A percentile compares a stretch with the other conserved stretches of the same genome.
phyloP scores from a whole-genome alignment of 2,888 invertebrate genomes.

The Caenorhabditis angaria region DNA sequence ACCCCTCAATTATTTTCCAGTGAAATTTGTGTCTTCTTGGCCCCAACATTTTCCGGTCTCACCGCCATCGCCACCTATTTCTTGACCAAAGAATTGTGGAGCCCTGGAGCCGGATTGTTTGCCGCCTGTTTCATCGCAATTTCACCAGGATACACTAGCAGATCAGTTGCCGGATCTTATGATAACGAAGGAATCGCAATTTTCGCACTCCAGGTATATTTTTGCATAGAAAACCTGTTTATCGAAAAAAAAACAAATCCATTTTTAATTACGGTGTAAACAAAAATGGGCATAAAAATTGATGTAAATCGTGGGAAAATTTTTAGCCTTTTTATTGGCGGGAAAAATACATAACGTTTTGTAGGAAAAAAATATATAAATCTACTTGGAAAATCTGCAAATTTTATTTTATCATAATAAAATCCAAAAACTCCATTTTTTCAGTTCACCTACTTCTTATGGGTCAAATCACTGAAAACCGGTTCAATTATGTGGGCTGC shows the following conservation, averaged over 20 bases:
- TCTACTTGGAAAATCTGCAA: constrained; percentile 1
- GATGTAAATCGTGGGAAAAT: not conserved
- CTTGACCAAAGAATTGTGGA: constrained; percentile 80
- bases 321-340: not conserved
- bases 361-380: too few relatives aligned
- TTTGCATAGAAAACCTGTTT: not conserved
- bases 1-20: constrained; percentile 11
- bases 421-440: constrained; percentile 18
- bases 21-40: constrained; percentile 88
- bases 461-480: constrained; percentile 97
- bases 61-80: constrained; percentile 97
- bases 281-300: not conserved
- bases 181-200: constrained; percentile 99
- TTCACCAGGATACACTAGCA: constrained; percentile 95
- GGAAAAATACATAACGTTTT: not conserved
- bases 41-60: constrained; percentile 96
- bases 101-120: constrained; percentile 79
- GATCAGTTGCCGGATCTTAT: constrained; percentile 98
- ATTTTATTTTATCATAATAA: not conserved
- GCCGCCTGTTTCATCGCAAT: constrained; percentile 99
- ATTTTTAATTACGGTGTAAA: not conserved
- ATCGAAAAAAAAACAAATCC: constrained; percentile 30
- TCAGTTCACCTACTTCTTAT: constrained; percentile 93
- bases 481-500: constrained; percentile 97
- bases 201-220: constrained; percentile 83